These are phyloP conservation scores for Otocyon megalotis DNA, from an alignment of 2,113 vertebrate genomes.

Conservation along the genomic window DNA sequence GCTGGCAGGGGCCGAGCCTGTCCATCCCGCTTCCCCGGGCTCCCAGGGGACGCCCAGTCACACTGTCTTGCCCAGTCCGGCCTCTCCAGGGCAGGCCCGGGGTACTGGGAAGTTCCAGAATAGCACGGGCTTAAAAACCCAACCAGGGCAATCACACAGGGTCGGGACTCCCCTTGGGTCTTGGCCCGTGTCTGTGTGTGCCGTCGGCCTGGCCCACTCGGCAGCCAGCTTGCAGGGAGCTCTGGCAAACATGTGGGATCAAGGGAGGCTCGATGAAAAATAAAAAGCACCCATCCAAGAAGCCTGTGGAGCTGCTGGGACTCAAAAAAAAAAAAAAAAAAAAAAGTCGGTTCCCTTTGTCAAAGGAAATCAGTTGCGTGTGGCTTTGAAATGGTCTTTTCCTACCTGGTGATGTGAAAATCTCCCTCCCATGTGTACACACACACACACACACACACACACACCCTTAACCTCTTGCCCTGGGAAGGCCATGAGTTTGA, in stretches of 20 bases:
- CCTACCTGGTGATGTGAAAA: background rate
- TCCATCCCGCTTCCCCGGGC: background rate
- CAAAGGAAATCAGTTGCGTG: background rate
- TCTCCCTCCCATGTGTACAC: background rate
- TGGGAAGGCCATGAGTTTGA: background rate
- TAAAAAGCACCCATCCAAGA: background rate
- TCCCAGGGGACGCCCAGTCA: background rate
- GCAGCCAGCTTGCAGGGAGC: background rate
- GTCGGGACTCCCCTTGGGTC: background rate
- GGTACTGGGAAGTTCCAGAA: background rate
- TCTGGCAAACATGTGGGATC: rapidly evolving
- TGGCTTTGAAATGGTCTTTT: background rate
- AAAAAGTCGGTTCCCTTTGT: rapidly evolving
- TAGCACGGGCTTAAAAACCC: background rate
- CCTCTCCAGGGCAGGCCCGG: background rate
- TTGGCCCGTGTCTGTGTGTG: background rate
- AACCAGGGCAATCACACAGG: background rate
- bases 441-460: rapidly evolving
- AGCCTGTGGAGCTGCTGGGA: background rate
- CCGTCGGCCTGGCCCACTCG: rapidly evolving
- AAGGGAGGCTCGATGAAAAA: background rate
- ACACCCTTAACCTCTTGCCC: too few species aligned
- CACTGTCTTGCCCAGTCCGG: background rate
- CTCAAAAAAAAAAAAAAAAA: background rate
- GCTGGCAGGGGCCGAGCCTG: background rate